A percentile compares a stretch with the other conserved stretches of the same genome.
phyloP scores from a whole-genome alignment of 2,797 vertebrate genomes.

The Coregonus sp. region DNA sequence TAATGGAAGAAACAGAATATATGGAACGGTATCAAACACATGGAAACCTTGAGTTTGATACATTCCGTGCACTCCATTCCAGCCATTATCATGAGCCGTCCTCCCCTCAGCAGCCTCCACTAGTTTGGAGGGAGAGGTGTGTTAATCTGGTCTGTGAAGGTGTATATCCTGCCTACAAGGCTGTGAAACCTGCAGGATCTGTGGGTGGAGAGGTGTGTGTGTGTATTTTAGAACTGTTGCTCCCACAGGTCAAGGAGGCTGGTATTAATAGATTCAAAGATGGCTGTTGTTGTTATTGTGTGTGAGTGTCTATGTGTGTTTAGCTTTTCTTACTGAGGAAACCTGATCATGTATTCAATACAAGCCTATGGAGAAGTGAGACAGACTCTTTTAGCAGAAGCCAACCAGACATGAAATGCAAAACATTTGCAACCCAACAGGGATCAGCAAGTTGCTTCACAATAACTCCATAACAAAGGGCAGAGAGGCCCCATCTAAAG shows the following conservation, averaged over 20 bases:
- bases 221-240: conserved; percentile 20
- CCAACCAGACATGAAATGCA: neutral
- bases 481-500: conserved; percentile 17
- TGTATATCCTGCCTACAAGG: conserved; percentile 39
- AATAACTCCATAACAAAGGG: conserved; percentile 36
- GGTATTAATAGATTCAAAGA: neutral
- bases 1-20: too few species aligned
- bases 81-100: too few species aligned
- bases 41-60: too few species aligned
- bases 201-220: neutral
- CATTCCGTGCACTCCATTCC: too few species aligned
- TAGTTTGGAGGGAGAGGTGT: conserved; percentile 14
- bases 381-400: conserved; percentile 30
- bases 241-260: conserved; percentile 3
- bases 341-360: too few species aligned
- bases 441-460: conserved; percentile 21
- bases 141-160: conserved; percentile 43
- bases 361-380: conserved; percentile 21
- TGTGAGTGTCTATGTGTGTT: neutral
- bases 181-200: conserved; percentile 6
- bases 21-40: too few species aligned
- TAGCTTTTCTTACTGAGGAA: too few species aligned
- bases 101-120: too few species aligned
- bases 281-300: conserved; percentile 10
- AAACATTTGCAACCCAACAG: conserved; percentile 49